phyloP scores from a whole-genome alignment of 2,797 vertebrate genomes.

The Champsocephalus esox region DNA sequence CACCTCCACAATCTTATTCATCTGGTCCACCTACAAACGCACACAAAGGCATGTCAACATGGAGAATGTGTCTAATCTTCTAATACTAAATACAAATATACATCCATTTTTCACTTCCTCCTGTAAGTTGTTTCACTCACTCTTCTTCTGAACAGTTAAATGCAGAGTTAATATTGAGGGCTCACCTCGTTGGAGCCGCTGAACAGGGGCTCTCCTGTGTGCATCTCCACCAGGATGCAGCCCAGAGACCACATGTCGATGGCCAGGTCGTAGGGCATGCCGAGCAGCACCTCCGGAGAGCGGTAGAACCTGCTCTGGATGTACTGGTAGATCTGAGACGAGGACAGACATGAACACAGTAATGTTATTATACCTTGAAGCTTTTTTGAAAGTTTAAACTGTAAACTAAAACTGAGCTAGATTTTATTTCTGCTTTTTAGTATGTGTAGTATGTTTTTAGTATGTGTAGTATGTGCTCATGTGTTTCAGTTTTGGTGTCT shows the following conservation, averaged over 20 bases:
- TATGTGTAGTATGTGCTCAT: too few species aligned
- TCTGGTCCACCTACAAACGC: conserved; percentile 92
- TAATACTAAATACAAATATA: too few species aligned
- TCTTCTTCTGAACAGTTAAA: neutral
- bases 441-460: too few species aligned
- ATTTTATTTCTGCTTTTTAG: too few species aligned
- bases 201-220: conserved; percentile 94
- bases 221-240: conserved; percentile 96
- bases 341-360: neutral
- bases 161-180: too few species aligned
- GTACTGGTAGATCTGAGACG: conserved; percentile 93
- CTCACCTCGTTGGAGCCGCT: conserved; percentile 94
- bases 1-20: conserved; percentile 97
- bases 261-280: conserved; percentile 94
- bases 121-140: neutral
- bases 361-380: neutral
- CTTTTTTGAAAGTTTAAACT: neutral
- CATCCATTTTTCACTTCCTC: too few species aligned
- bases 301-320: conserved; percentile 97
- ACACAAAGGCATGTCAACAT: neutral
- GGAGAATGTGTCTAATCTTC: too few species aligned
- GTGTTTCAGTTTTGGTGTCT: too few species aligned
- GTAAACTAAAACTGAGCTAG: neutral
- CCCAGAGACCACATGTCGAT: conserved; percentile 97
- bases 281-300: conserved; percentile 93